Conservation (phyloP, 1,140 invertebrate genomes). For the Procambarus virginalis region DNA sequence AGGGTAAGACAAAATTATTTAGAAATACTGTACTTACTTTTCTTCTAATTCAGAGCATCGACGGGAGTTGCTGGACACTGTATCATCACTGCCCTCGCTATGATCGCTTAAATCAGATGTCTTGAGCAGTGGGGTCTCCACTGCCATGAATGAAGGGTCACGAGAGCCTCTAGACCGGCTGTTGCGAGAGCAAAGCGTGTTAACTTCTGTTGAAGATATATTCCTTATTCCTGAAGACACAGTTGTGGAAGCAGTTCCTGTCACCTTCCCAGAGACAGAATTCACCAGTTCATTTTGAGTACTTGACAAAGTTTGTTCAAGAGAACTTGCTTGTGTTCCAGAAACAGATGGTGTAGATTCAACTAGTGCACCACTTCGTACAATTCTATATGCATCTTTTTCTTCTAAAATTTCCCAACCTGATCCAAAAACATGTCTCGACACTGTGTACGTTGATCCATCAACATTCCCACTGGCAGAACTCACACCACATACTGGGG, state of each 20-base stretch:
- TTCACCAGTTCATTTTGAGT: constrained; percentile 24
- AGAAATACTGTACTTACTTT: constrained; percentile 33
- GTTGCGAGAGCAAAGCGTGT: not conserved
- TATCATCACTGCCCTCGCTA: constrained; percentile 48
- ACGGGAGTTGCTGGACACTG: constrained; percentile 41
- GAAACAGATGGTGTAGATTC: constrained; percentile 10
- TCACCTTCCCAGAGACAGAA: constrained; percentile 18
- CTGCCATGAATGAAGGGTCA: not conserved
- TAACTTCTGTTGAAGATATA: not conserved
- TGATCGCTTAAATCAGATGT: constrained; percentile 52
- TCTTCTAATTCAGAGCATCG: constrained; percentile 40
- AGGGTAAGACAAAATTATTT: not conserved
- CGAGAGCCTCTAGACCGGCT: constrained; percentile 8
- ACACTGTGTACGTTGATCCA: constrained; percentile 21
- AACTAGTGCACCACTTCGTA: not conserved
- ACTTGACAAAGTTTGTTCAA: not conserved
- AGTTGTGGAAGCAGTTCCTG: constrained; percentile 6
- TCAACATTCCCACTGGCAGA: not conserved
- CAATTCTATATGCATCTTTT: constrained; percentile 27
- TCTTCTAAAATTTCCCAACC: not conserved
- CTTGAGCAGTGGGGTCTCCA: constrained; percentile 28
- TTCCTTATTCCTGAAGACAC: constrained; percentile 6
- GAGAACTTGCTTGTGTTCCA: constrained; percentile 5
- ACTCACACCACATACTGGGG: constrained; percentile 11
- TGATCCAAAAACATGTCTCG: not conserved